Percentiles rank a stretch among this genome's conserved stretches.
These are phyloP conservation scores for Macrobrachium rosenbergii DNA, from an alignment of 1,140 invertebrate species.

Conservation along the genomic window DNA sequence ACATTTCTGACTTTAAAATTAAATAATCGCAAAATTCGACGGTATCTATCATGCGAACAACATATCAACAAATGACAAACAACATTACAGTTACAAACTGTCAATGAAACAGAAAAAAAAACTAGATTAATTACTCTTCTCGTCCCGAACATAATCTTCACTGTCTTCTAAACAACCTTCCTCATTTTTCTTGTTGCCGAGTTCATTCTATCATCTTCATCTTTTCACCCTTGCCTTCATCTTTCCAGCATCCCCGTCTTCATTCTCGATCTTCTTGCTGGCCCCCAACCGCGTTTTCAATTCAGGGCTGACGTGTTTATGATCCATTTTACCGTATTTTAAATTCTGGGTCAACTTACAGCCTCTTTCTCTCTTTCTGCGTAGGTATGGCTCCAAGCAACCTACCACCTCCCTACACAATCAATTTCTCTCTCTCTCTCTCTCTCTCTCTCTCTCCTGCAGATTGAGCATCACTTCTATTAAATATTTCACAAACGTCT, in stretches of 20 bases:
- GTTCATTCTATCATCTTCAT: not conserved
- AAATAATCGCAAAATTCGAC: too few relatives aligned
- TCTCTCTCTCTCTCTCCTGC: not conserved
- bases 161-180: not conserved
- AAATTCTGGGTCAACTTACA: not conserved
- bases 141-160: not conserved
- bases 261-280: not conserved
- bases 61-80: too few relatives aligned
- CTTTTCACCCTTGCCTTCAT: not conserved
- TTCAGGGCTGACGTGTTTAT: conserved; percentile 6
- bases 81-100: too few relatives aligned
- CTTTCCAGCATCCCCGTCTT: not conserved
- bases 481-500: not conserved
- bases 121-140: not conserved
- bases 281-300: conserved; percentile 18
- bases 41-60: too few relatives aligned
- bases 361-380: not conserved
- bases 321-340: conserved; percentile 5
- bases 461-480: not conserved
- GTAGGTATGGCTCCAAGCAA: not conserved
- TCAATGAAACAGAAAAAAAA: not conserved
- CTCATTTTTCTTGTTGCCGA: not conserved
- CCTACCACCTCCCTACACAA: not conserved
- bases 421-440: not conserved
- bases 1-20: too few relatives aligned